Conservation (phyloP, 2,888 invertebrate genomes). For the Ochlodes sylvanus region DNA sequence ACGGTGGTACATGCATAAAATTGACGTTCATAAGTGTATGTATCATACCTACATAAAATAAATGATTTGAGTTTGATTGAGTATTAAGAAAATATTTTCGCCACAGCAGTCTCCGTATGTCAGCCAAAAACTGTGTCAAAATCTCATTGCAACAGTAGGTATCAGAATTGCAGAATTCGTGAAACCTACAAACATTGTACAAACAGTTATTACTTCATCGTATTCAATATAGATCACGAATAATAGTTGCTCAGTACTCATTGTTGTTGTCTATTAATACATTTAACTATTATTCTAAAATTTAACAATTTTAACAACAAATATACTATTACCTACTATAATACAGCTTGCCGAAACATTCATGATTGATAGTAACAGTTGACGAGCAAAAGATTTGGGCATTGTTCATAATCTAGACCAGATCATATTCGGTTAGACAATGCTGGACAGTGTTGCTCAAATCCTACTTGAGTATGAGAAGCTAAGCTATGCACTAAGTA, state of each 20-base stretch:
- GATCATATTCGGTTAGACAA: slow-evolving; percentile 10
- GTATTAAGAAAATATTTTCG: too few relatives aligned
- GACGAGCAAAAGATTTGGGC: slow-evolving; percentile 22
- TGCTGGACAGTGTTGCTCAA: slow-evolving; percentile 7
- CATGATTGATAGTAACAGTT: slow-evolving; percentile 22
- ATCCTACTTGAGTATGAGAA: background rate
- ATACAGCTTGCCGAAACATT: background rate
- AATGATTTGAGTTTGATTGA: too few relatives aligned
- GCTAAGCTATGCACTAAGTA: too few relatives aligned
- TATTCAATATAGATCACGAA: background rate
- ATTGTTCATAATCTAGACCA: slow-evolving; percentile 3
- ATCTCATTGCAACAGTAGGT: too few relatives aligned
- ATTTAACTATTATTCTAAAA: background rate
- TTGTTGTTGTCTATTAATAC: background rate
- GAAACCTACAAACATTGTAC: too few relatives aligned
- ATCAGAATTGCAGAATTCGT: too few relatives aligned
- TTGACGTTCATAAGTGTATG: too few relatives aligned
- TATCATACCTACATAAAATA: too few relatives aligned
- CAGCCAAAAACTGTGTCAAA: too few relatives aligned
- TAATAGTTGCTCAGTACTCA: background rate
- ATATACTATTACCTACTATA: too few relatives aligned
- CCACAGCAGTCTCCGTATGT: too few relatives aligned
- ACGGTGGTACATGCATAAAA: too few relatives aligned
- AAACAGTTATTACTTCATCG: background rate
- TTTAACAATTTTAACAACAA: background rate